A percentile compares a stretch with the other conserved stretches of the same genome.
Evolutionary conservation across 2,113 vertebrate species (phyloP).

Genomic region (Pedetes capensis): DNA sequence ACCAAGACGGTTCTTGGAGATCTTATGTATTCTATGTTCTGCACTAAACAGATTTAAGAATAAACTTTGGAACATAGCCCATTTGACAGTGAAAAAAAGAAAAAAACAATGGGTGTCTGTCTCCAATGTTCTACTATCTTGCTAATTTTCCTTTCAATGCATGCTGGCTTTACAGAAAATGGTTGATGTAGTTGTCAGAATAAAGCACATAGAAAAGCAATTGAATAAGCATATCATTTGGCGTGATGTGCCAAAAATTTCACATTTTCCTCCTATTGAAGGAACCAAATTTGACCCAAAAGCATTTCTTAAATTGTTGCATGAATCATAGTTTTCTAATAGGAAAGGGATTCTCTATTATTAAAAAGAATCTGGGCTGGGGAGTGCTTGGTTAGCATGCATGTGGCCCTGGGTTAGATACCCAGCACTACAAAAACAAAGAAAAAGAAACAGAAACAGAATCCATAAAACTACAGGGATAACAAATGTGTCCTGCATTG

Average conservation of each 20-base stretch:
- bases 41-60: neutral
- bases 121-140: neutral
- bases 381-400: neutral
- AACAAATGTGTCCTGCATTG: neutral
- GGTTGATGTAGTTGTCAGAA: neutral
- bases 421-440: neutral
- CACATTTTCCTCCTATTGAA: neutral
- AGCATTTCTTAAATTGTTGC: neutral
- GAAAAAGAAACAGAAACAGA: neutral
- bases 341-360: neutral
- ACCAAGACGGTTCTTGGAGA: neutral
- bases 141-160: neutral
- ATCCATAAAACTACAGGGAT: neutral
- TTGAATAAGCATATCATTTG: neutral
- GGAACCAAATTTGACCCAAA: neutral
- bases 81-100: neutral
- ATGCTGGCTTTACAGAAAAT: neutral
- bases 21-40: rapidly evolving
- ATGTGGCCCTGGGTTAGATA: too few relatives aligned
- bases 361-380: neutral
- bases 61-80: neutral
- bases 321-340: neutral
- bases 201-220: neutral
- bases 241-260: neutral
- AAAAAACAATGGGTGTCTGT: too few relatives aligned